Conservation (phyloP, 2,113 vertebrate species). For the Coturnix japonica region DNA sequence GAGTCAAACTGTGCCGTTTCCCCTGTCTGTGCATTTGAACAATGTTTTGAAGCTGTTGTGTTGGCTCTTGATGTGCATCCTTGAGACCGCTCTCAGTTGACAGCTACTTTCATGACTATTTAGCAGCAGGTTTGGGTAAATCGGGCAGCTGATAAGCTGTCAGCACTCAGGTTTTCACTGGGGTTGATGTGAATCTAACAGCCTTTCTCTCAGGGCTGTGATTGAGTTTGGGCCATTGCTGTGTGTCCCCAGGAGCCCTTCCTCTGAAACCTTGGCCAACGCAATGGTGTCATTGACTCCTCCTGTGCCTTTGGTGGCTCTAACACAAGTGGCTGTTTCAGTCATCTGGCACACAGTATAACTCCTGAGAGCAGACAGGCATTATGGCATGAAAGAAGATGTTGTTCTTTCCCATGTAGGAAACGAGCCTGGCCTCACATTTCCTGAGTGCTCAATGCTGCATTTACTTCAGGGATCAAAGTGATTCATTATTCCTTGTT, state of each 20-base stretch:
- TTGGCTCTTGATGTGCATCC: background rate
- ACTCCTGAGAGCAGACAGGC: background rate
- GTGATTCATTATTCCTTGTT: background rate
- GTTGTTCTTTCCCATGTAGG: background rate
- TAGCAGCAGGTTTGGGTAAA: background rate
- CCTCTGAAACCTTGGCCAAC: background rate
- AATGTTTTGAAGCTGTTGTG: background rate
- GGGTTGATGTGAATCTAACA: background rate
- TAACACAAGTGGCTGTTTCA: background rate
- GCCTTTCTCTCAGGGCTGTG: background rate
- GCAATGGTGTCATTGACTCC: background rate
- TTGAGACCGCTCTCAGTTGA: background rate
- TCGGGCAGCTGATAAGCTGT: background rate
- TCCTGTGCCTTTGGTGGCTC: background rate
- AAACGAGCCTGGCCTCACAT: background rate
- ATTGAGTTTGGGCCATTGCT: background rate
- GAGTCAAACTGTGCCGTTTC: background rate
- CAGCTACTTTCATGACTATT: background rate
- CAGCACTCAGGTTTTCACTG: background rate
- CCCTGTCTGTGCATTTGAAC: background rate
- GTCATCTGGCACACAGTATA: background rate
- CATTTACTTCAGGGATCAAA: background rate
- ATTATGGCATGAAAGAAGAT: slow-evolving; percentile 4
- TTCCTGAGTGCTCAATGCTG: background rate
- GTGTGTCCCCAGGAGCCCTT: background rate